Base-by-base conservation (phyloP, 1,140 invertebrate species). In the Drosophila pruinosa region DNA sequence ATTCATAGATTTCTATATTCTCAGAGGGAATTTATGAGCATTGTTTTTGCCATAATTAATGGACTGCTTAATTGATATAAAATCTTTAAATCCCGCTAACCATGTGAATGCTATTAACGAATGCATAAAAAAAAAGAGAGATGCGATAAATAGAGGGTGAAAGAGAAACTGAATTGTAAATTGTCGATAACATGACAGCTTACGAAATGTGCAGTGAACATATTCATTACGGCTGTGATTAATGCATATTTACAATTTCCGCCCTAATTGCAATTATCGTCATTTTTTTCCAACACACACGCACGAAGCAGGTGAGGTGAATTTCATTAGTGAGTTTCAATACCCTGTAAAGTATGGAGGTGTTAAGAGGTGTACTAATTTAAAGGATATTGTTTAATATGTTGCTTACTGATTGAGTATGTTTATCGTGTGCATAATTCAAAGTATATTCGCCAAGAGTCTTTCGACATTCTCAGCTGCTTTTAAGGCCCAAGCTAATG, bases 61-160 rank as follows among this genome's bases (percentile, higher is more conserved):
- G 58, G 52, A 31, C 24, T 65, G 36, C 38, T 56, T 63, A 70
- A 79, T 82, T 86, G 81, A 74, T 75, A 83, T 72, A 68, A 83
- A 65, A 75, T 62, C 71, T 78, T 78, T 38, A 82, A 82, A 78
- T 75, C 63, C 57, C 48, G 65, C 73, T 78, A 78, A 71, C 57
- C 50, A 52, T 52, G 58, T 22, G 47, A 75, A 79, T 75, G 56
- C 43, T 56, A 75, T 56, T 59, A 79, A 74, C 73, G 43, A 75
- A 71, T 34, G 24, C 31, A 14, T n/a, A n/a, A n/a, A n/a, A n/a
- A n/a, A n/a, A n/a, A n/a, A 22, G 15, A 53, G 2, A 7, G 54
- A 61, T 41, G 48, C 28, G 57, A 24, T n/a, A n/a, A 22, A 47
- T 26, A 47, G 2, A 6, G 3, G 2, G 19, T 26, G 7, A 2